These are phyloP conservation scores for Acanthosepion lycidas DNA, from an alignment of 2,888 invertebrate genomes.

Conservation along the genomic window DNA sequence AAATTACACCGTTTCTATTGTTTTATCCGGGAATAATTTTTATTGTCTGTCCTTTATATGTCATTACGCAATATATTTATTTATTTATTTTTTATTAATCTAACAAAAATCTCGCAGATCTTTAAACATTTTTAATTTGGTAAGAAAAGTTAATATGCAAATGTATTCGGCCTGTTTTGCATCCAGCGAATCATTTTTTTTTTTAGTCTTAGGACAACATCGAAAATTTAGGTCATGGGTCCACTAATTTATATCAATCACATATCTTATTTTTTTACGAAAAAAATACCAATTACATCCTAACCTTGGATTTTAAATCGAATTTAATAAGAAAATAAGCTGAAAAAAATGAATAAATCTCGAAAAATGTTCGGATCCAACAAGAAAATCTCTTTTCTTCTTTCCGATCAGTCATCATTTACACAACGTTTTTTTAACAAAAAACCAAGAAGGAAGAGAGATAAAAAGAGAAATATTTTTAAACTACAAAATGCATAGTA, in stretches of 20 bases:
- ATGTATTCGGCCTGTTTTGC: neutral
- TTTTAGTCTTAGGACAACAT: neutral
- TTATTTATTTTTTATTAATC: neutral
- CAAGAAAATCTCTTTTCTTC: neutral
- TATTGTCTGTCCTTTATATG: slow-evolving; percentile 33
- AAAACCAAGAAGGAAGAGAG: neutral
- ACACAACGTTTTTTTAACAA: neutral
- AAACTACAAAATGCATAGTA: neutral
- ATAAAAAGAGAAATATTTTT: neutral
- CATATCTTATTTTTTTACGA: slow-evolving; percentile 33
- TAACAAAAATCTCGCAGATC: neutral
- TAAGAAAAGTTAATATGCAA: neutral
- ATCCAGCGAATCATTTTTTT: neutral
- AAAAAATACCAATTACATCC: neutral
- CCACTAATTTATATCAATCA: neutral
- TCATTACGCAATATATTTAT: neutral
- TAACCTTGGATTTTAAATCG: neutral
- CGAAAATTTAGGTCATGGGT: slow-evolving; percentile 16
- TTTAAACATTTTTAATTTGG: neutral
- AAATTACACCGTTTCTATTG: slow-evolving; percentile 11
- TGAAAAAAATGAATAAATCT: neutral
- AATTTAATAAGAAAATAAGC: neutral
- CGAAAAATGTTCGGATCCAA: neutral
- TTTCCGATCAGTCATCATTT: neutral
- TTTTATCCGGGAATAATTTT: neutral